Base-by-base conservation (phyloP, 1,140 invertebrate species). In the Amyelois transitella region DNA sequence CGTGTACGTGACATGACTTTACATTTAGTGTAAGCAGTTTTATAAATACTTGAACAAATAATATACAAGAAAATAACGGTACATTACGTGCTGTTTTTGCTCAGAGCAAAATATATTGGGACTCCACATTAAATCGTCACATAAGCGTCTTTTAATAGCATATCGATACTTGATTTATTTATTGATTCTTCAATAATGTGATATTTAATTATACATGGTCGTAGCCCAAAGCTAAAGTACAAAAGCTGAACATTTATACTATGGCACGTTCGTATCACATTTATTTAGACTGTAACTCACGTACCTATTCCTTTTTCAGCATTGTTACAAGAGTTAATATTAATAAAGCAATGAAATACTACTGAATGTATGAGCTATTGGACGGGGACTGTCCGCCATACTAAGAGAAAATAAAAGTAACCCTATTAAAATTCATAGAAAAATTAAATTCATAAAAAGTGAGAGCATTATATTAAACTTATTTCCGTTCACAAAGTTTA, bases 251-350 rank as follows among this genome's bases (percentile, higher is more conserved):
- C 64, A 73, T 64, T 60, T 62, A 71, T 61, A 79, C 75, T 79
- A 78, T 76, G 59, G 71, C 55, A 80, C 74, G 59, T 28, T 83
- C 65, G 72, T 66, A 75, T 69, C 75, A 86, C 83, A 86, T 84
- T 81, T 70, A 83, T 79, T 60, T 71, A 28, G 58, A 69, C 56
- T 70, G 67, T 72, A 59, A 86, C 83, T 86, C 83, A 86, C 83
- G 79, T 83, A 86, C 83, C 77, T 83, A 85, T 86, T 86, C 83
- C 83, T 86, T 84, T 73, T 81, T 82, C 77, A 85, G 83, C 83
- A 59, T 70, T 75, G 75, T 83, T 73, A 75, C 65, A 84, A 86
- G 80, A 86, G 68, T 66, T 58, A 47, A 54, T 60, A 83, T 83
- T 83, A 84, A 81, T 83, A 81, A 63, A 69, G 62, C 75, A 50